Evolutionary conservation across 2,888 invertebrate species (phyloP).

Genomic region (Pristionchus arcanus): DNA sequence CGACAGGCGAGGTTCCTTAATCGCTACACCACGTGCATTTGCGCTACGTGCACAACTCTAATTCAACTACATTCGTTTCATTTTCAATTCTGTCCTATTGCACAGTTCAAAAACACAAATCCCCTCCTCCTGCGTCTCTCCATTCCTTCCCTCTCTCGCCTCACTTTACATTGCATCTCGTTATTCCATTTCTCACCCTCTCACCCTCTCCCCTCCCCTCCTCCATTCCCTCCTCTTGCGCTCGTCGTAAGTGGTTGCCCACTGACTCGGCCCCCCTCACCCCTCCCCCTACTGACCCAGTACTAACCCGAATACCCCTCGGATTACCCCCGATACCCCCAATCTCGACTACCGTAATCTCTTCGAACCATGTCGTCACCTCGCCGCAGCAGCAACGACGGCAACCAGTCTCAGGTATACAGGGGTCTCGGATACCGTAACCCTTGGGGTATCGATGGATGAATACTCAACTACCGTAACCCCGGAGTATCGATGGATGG

Average conservation of each 20-base stretch:
- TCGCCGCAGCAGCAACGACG: not conserved
- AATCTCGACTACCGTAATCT: conserved; percentile 18
- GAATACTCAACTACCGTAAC: not conserved
- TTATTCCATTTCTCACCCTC: not conserved
- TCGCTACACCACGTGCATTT: not conserved
- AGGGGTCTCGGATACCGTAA: not conserved
- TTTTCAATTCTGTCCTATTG: not conserved
- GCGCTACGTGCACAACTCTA: too few species aligned
- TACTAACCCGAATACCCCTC: not conserved
- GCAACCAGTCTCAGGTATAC: not conserved
- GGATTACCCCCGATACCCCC: not conserved
- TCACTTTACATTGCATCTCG: not conserved
- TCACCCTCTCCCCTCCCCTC: not conserved
- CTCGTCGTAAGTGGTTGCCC: not conserved
- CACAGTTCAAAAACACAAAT: not conserved
- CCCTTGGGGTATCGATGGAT: not conserved
- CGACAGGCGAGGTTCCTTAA: not conserved
- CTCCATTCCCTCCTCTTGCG: conserved; percentile 2
- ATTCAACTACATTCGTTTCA: not conserved
- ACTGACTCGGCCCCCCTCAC: not conserved
- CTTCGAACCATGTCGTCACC: not conserved
- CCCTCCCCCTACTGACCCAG: not conserved
- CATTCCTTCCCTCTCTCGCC: not conserved
- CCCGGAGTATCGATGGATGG: not conserved
- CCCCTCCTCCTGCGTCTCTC: not conserved